These are phyloP conservation scores for Noctilio leporinus DNA, from an alignment of 2,113 vertebrate species.

Conservation along the genomic window DNA sequence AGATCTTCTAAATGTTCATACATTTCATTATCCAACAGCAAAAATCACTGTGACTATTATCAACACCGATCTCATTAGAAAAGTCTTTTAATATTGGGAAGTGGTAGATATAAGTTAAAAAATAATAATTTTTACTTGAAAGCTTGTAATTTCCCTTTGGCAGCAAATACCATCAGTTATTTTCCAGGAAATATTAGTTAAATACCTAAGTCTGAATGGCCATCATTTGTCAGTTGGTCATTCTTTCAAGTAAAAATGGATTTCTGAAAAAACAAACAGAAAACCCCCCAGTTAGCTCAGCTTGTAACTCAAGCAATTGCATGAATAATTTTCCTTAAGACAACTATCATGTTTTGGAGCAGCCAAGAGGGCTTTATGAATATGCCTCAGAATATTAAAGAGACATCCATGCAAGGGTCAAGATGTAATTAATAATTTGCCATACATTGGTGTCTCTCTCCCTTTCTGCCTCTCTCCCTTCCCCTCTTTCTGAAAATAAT, in stretches of 20 bases:
- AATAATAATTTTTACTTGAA: neutral
- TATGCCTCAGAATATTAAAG: neutral
- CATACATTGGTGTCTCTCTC: too few relatives aligned
- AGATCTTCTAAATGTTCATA: neutral
- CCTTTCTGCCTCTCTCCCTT: too few relatives aligned
- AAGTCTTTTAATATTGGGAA: neutral
- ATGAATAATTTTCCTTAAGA: neutral
- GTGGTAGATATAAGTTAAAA: neutral
- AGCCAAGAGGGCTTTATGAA: neutral
- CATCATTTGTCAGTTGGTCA: neutral
- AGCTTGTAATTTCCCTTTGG: neutral
- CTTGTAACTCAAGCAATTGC: neutral
- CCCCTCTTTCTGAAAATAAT: too few relatives aligned
- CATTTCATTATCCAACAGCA: neutral
- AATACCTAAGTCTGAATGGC: neutral
- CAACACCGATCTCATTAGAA: neutral
- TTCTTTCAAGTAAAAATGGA: neutral
- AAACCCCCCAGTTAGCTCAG: neutral
- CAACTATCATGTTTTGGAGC: neutral
- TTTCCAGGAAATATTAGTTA: neutral
- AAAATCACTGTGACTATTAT: neutral
- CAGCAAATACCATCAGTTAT: neutral
- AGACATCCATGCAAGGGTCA: neutral
- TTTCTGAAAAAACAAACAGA: neutral
- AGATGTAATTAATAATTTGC: neutral